Evolutionary conservation across 2,113 vertebrate species (phyloP).

Genomic region (Hydropotes inermis): DNA sequence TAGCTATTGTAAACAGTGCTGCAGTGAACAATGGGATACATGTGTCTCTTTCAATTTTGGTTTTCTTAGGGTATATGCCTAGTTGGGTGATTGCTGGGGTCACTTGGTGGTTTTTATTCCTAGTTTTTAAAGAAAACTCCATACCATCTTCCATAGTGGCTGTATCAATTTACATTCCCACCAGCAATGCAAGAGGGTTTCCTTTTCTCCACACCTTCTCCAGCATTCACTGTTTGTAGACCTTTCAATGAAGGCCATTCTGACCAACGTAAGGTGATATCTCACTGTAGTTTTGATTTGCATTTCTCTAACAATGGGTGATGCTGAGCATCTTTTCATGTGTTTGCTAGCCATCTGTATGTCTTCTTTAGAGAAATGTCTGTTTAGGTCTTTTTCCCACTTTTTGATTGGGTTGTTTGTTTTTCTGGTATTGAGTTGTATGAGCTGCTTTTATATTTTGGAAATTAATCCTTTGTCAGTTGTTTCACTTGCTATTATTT

Average conservation of each 20-base stretch:
- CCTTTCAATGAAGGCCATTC: background rate
- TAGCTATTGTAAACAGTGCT: background rate
- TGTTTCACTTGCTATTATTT: background rate
- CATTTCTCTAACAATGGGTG: background rate
- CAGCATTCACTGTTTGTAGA: background rate
- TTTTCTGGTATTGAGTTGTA: background rate
- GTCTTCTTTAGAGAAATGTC: background rate
- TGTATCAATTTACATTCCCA: background rate
- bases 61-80: background rate
- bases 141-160: background rate
- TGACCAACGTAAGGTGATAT: background rate
- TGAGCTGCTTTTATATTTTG: background rate
- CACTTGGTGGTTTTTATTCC: background rate
- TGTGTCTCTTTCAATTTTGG: background rate
- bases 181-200: background rate
- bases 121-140: background rate
- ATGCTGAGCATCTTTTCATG: background rate
- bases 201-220: background rate
- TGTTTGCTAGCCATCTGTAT: background rate
- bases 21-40: background rate
- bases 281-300: background rate
- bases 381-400: background rate
- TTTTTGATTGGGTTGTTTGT: background rate
- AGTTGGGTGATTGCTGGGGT: background rate
- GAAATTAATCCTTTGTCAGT: background rate